Percentiles rank a stretch among this genome's conserved stretches.
Conservation (phyloP, 2,888 invertebrate genomes). For the Ctena decussata region DNA sequence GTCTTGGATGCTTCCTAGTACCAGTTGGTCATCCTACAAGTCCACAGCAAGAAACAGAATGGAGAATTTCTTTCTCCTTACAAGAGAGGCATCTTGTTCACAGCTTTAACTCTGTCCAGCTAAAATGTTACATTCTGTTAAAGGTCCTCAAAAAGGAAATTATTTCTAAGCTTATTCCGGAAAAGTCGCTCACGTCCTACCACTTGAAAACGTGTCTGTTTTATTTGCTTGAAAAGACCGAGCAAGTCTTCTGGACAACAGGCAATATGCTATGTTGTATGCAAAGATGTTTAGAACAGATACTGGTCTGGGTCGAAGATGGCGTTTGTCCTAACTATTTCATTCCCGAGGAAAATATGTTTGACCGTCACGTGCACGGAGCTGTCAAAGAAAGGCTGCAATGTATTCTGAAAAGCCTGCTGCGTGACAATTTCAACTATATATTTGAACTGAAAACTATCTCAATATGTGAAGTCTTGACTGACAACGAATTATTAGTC, state of each 20-base stretch:
- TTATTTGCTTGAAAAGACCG: slow-evolving; percentile 14
- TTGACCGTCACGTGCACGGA: background rate
- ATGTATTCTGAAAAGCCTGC: background rate
- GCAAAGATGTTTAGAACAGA: background rate
- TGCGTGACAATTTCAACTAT: background rate
- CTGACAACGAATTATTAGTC: too few relatives aligned
- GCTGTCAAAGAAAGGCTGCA: background rate
- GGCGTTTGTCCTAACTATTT: slow-evolving; percentile 36
- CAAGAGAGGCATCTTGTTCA: slow-evolving; percentile 36
- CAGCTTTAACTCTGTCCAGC: slow-evolving; percentile 16
- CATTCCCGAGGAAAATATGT: slow-evolving; percentile 38
- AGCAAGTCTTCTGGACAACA: background rate
- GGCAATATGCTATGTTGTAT: slow-evolving; percentile 3
- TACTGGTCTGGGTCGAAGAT: background rate
- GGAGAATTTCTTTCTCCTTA: slow-evolving; percentile 32
- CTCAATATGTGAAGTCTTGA: background rate
- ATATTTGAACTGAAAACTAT: background rate
- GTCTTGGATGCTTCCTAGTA: slow-evolving; percentile 35
- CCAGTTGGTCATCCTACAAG: slow-evolving; percentile 30
- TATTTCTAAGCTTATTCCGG: background rate
- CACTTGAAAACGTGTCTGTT: slow-evolving; percentile 43
- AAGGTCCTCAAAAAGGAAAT: slow-evolving; percentile 32
- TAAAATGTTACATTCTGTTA: slow-evolving; percentile 34
- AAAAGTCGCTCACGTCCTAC: slow-evolving; percentile 35
- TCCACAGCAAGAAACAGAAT: slow-evolving; percentile 8